Base-by-base conservation (phyloP, 92 coral and sea anemone species). In the Galaxea fascicularis region DNA sequence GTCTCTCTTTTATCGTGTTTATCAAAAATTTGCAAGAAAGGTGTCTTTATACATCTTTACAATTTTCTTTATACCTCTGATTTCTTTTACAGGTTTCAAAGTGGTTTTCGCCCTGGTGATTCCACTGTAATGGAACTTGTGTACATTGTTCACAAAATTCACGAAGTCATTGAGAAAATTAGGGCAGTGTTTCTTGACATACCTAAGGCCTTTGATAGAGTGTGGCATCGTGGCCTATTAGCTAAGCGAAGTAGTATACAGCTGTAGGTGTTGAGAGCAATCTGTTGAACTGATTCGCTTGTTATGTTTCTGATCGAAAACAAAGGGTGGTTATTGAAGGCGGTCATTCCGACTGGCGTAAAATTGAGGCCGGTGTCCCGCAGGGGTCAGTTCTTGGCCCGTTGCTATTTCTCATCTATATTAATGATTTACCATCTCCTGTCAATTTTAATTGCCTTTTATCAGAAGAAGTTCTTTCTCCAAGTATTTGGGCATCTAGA, bases 181-280 rank as follows among this genome's bases (percentile, higher is more conserved):
- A 74, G 88, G 35, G 83, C 81, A 20, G 88, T 84, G 1, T 73
- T 73, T 46, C 54, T 84, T 11, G 82, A 84, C 49, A 84, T 74
- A 45, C 44, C 65, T 4, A 67, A 68, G 24, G 79, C 78, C 14
- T 81, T 81, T 69, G 86, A 81, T 51, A n/a, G n/a, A 81, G 56
- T 18, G 79, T 68, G 22, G 60, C 60, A 54, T 54, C 60, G 15
- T 11, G 60, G 60, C 17, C 60, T 54, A 3, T 11, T 54, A 54
- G 60, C 60, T 11, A 54, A 54, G 17, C 17, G 12, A 54, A 54
- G 60, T 11, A 54, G 60, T 54, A 54, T n/a, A n/a, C n/a, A n/a
- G n/a, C n/a, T n/a, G n/a, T 54, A 12, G 60, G 60, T 12, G 8
- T 54, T 54, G 60, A 54, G 60, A n/a, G 60, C 4, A 54, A 17